Evolutionary conservation across 2,888 invertebrate genomes (phyloP).

Genomic region (Ophraella communa): DNA sequence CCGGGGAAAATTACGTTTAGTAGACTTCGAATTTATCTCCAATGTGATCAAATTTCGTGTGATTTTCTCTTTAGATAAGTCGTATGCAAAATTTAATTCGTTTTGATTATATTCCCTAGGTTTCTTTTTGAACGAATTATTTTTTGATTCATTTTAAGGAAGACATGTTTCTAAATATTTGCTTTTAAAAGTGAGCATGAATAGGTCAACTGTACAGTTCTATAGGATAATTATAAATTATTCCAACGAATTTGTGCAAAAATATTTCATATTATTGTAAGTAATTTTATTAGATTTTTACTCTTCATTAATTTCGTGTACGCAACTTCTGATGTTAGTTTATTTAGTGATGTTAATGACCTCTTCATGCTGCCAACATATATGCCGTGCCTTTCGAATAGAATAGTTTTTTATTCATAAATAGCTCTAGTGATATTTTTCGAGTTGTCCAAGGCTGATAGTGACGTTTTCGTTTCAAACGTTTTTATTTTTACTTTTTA

Average conservation of each 20-base stretch:
- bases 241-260: too few species aligned
- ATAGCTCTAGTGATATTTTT: conserved; percentile 26
- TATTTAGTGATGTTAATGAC: neutral
- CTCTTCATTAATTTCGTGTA: too few species aligned
- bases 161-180: too few species aligned
- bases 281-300: too few species aligned
- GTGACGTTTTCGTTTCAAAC: conserved; percentile 21
- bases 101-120: too few species aligned
- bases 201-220: too few species aligned
- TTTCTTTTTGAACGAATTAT: too few species aligned
- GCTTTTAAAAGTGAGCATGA: too few species aligned
- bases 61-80: conserved; percentile 15
- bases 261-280: too few species aligned
- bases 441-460: conserved; percentile 26
- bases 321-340: too few species aligned
- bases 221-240: too few species aligned
- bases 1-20: conserved; percentile 46
- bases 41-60: conserved; percentile 21
- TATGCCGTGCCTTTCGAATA: conserved; percentile 1
- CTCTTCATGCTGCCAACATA: neutral
- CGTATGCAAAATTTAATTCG: neutral
- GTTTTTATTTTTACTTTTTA: conserved; percentile 2
- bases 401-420: conserved; percentile 1
- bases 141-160: too few species aligned
- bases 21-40: conserved; percentile 8